A percentile compares a stretch with the other conserved stretches of the same genome.
Evolutionary conservation across 2,113 vertebrate genomes (phyloP).

Genomic region (Himantopus leucocephalus): DNA sequence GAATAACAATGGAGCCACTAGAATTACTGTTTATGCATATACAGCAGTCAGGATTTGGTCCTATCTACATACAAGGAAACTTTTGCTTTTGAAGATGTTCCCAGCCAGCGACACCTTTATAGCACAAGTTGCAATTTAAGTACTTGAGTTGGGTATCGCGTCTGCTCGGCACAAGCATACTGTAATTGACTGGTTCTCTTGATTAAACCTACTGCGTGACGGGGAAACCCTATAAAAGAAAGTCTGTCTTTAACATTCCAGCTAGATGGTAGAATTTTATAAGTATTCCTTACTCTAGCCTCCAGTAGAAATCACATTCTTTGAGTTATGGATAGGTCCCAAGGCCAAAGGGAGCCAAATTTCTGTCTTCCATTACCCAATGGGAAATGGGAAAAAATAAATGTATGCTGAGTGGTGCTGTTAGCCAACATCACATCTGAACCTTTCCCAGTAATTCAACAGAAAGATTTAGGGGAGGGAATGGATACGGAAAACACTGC

Average conservation of each 20-base stretch:
- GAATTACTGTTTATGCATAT: background rate
- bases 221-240: constrained; percentile 15
- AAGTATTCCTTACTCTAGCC: background rate
- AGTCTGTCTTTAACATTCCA: background rate
- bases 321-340: constrained; percentile 35
- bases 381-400: constrained; percentile 37
- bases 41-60: background rate
- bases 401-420: background rate
- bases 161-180: background rate
- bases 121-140: background rate
- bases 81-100: background rate
- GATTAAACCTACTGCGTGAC: constrained; percentile 21
- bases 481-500: background rate
- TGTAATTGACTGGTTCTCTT: background rate
- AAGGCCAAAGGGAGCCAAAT: constrained; percentile 7
- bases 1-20: constrained; percentile 16
- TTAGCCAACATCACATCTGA: background rate
- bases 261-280: background rate
- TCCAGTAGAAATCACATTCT: constrained; percentile 53
- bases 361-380: constrained; percentile 43
- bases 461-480: background rate
- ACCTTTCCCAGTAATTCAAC: background rate
- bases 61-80: background rate
- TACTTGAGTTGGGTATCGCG: background rate
- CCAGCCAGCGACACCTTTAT: background rate